Evolutionary conservation across 2,797 vertebrate genomes (phyloP).

Genomic region (Cuculus canorus): DNA sequence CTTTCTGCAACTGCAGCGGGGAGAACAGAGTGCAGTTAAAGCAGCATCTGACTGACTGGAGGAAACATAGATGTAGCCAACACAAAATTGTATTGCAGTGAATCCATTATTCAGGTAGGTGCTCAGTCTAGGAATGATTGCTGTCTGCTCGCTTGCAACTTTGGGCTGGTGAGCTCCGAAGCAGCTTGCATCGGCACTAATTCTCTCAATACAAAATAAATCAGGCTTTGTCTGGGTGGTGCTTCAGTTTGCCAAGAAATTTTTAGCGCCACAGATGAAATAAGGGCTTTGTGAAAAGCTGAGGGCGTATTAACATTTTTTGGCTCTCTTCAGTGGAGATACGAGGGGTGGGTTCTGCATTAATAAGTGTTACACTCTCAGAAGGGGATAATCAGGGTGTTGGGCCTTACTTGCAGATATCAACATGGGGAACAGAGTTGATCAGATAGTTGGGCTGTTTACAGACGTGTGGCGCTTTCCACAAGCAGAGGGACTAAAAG

Average conservation of each 20-base stretch:
- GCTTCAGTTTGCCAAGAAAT: neutral
- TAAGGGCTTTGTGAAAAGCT: neutral
- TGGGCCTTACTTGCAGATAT: neutral
- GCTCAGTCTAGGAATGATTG: neutral
- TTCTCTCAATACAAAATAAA: neutral
- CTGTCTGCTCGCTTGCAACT: neutral
- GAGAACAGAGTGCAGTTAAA: neutral
- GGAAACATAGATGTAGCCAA: neutral
- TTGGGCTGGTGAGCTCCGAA: neutral
- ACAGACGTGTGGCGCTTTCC: neutral
- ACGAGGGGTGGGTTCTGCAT: accelerated
- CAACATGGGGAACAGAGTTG: neutral
- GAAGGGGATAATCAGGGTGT: neutral
- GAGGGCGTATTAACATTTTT: neutral
- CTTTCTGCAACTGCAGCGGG: neutral
- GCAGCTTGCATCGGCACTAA: neutral
- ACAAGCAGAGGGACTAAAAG: neutral
- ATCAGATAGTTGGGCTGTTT: neutral
- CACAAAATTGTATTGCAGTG: neutral
- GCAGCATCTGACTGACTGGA: neutral
- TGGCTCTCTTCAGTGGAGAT: neutral
- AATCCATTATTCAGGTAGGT: neutral
- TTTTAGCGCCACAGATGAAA: neutral
- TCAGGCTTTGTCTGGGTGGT: neutral
- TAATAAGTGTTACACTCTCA: neutral